Evolutionary conservation across 2,113 vertebrate species (phyloP), one percentile per base, ranked within the genome.

Genomic region (Halichoeres trimaculatus): DNA sequence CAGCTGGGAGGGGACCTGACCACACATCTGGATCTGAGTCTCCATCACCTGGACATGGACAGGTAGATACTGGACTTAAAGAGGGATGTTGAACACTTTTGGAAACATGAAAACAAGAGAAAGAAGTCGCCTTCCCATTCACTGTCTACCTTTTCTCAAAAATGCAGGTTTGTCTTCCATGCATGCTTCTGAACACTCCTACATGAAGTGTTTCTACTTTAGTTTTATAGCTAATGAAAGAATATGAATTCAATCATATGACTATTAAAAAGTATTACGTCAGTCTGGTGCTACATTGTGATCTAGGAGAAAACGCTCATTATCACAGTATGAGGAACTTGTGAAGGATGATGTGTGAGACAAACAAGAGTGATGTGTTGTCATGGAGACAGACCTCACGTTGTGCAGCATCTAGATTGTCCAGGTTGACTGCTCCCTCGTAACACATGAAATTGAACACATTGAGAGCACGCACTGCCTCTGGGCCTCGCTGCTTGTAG

Each of bases 1-100:
- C 92, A 99, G 95, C 94, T 99, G 98, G 8, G 98, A 99, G 69
- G 98, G 98, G 84, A 97, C 96, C 94, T 99, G 98, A 91, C 98
- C 98, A 88, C 96, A 95, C 50, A 93, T 94, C 94, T 97, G 96
- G 91, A 99, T 99, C 94, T 99, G 98, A 64, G 84, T 80, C 93
- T 99, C 98, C 92, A 96, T 96, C 85, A 95, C 93, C 98, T 99
- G 88, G n/a, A n/a, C 80, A 87, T 71, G 6, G 5, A 68, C 35
- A 71, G 11, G 67, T 10, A 43, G 1, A 51, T 41, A n/a, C 53
- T 1, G 23, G 14, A 4, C 5, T 58, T 50, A 68, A 60, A 45
- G 19, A 67, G 11, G 7, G 53, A 20, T 26, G 10, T 19, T 5
- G 55, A 4, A 58, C 24, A 57, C 26, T 10, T 69, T 45, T 45